Evolutionary conservation across 2,113 vertebrate genomes (phyloP).

Genomic region (Thinocorus orbignyianus): DNA sequence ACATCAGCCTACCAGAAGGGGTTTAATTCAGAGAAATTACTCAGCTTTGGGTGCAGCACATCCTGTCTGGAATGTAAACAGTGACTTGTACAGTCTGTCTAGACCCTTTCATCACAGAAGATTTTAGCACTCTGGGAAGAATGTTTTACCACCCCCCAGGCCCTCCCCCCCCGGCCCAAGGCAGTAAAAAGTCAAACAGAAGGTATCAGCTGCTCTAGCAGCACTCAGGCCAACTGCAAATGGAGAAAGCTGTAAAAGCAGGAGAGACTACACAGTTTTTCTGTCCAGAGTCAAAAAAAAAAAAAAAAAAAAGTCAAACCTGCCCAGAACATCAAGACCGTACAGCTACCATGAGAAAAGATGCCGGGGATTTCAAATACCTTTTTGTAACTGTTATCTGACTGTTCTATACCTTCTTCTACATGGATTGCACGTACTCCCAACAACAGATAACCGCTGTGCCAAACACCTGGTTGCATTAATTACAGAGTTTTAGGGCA

Average conservation of each 20-base stretch:
- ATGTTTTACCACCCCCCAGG: neutral
- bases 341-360: neutral
- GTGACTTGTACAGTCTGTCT: neutral
- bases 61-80: neutral
- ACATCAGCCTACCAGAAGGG: neutral
- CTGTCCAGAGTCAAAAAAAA: neutral
- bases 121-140: neutral
- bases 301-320: neutral
- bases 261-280: neutral
- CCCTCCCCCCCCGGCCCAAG: neutral
- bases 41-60: neutral
- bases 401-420: neutral
- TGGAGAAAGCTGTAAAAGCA: neutral
- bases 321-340: neutral
- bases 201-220: neutral
- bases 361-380: neutral
- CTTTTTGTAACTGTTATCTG: neutral
- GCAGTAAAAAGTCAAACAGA: neutral
- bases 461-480: neutral
- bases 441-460: neutral
- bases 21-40: neutral
- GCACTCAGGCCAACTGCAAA: neutral
- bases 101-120: neutral
- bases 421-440: neutral
- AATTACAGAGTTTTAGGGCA: neutral